A percentile compares a stretch with the other conserved stretches of the same genome.
Evolutionary conservation across 2,113 vertebrate genomes (phyloP).

Genomic region (Atlantisia rogersi): DNA sequence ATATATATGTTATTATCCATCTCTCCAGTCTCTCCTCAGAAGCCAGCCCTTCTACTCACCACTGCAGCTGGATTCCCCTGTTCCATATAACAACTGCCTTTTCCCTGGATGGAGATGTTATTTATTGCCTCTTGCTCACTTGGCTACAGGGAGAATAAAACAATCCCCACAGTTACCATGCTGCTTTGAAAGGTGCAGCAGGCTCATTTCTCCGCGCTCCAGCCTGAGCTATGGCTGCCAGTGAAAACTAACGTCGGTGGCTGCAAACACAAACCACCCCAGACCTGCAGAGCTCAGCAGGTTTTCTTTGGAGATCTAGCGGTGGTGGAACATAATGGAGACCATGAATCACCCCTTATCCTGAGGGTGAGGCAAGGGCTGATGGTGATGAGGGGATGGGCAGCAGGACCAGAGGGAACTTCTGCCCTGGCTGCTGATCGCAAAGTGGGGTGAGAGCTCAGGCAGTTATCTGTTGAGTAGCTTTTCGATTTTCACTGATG

Average conservation of each 20-base stretch:
- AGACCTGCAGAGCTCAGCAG: neutral
- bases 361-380: neutral
- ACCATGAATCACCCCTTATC: neutral
- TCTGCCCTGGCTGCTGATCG: accelerated
- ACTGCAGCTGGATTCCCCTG: neutral
- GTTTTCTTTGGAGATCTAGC: neutral
- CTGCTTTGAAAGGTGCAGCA: neutral
- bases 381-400: neutral
- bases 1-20: slow-evolving; percentile 8
- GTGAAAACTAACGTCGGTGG: neutral
- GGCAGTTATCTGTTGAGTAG: neutral
- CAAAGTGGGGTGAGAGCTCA: neutral
- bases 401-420: neutral
- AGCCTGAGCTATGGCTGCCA: neutral
- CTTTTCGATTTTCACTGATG: neutral
- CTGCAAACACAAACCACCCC: neutral
- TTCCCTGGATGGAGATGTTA: slow-evolving; percentile 11
- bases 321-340: neutral
- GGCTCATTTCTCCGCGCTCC: neutral
- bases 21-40: neutral
- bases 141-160: neutral
- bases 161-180: neutral
- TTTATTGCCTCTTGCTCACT: slow-evolving; percentile 5
- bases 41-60: neutral
- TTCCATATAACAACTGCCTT: neutral